Evolutionary conservation across 2,888 invertebrate species (phyloP), one percentile per base, ranked within the genome.

Genomic region (Orchestes rusci): DNA sequence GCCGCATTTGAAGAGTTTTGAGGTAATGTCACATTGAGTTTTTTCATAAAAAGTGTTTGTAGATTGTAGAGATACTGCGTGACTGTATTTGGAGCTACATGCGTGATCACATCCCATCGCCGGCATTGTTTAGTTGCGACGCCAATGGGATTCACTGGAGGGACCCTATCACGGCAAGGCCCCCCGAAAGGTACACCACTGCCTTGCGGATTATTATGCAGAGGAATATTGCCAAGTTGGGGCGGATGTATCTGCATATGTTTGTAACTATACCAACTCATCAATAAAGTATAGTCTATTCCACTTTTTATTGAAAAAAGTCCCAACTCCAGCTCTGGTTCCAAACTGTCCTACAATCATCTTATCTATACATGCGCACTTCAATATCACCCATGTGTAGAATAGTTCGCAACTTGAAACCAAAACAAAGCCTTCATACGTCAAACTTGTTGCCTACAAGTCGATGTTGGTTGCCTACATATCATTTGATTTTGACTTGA

Each of bases 41-140:
- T 46, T 15, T 15, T 34, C 5, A 3, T 8, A 37, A 23, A 7
- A 7, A 23, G 10, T 34, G 52, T 44, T 62, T 70, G 43, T 62
- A 82, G 86, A 80, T 89, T 51, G 84, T 84, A 3, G 77, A 83
- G 56, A 74, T 93, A 40, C 66, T 93, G 53, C 76, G 85, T 37
- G 91, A 92, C 61, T 88, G 88, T 59, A 75, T 93, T 43, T 93
- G 92, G 91, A 84, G 82, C 58, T 93, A 90, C 62, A 82, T 92
- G 66, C 78, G 88, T 53, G 91, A 91, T 61, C 80, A 91, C 62
- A 86, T 91, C 16, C 91, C 91, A 1, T 85, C 90, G 0, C 91
- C 91, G 0, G 83, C 85, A 0, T 67, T 88, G 7, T 91, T 89
- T 57, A 72, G 73, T 1, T 76, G 79, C 39, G 84, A 85, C 61